These are phyloP conservation scores for Phataginus tetradactyla DNA, from an alignment of 2,797 vertebrate genomes.

Conservation along the genomic window DNA sequence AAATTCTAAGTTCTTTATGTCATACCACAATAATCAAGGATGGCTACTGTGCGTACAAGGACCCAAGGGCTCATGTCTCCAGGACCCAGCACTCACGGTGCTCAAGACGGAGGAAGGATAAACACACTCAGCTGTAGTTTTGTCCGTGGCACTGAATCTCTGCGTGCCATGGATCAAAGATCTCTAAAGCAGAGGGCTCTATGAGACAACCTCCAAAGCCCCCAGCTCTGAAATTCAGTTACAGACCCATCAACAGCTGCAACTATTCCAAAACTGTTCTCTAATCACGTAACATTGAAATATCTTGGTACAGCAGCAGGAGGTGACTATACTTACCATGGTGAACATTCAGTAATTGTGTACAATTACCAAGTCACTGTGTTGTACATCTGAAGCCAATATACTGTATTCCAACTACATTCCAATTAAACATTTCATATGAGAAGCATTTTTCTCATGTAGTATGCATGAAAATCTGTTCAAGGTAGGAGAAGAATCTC, in stretches of 20 bases:
- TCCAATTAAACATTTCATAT: neutral
- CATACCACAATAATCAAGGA: neutral
- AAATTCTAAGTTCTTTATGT: neutral
- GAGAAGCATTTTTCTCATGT: neutral
- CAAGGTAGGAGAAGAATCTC: neutral
- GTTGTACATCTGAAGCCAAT: too few species aligned
- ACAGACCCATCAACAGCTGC: neutral
- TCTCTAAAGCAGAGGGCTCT: neutral
- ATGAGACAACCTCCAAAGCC: neutral
- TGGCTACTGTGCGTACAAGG: neutral
- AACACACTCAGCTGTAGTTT: neutral
- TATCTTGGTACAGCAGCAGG: too few species aligned
- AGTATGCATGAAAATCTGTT: neutral
- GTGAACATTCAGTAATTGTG: too few species aligned
- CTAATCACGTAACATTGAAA: neutral
- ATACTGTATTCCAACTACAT: too few species aligned
- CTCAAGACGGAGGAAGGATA: neutral
- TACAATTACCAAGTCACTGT: too few species aligned
- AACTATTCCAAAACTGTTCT: neutral
- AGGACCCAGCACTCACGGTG: neutral
- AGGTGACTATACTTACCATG: too few species aligned
- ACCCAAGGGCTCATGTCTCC: neutral
- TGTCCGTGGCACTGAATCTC: neutral
- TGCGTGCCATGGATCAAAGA: neutral
- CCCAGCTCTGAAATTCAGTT: neutral